Evolutionary conservation across 2,113 vertebrate species (phyloP).

Genomic region (Colius striatus): DNA sequence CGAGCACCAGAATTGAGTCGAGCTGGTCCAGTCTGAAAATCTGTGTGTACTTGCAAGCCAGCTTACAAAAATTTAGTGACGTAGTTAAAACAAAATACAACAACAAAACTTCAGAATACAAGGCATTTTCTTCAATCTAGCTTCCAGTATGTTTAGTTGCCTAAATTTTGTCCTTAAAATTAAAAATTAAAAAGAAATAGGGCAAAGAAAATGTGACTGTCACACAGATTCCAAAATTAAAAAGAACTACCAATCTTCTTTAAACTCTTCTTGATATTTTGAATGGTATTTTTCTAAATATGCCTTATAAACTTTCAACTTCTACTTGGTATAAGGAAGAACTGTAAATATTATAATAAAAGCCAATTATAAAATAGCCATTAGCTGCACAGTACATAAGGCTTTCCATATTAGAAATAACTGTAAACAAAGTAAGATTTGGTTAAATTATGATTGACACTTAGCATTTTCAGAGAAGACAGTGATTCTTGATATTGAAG

Average conservation of each 20-base stretch:
- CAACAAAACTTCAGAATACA: not conserved
- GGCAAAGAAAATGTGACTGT: not conserved
- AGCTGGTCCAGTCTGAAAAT: slow-evolving; percentile 81
- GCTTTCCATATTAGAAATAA: slow-evolving; percentile 31
- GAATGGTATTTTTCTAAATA: not conserved
- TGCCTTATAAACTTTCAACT: not conserved
- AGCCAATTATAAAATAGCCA: not conserved
- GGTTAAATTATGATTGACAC: slow-evolving; percentile 60
- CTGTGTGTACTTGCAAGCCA: slow-evolving; percentile 88
- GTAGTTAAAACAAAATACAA: not conserved
- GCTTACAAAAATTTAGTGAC: slow-evolving; percentile 69
- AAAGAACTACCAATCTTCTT: not conserved
- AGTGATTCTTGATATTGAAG: slow-evolving; percentile 67
- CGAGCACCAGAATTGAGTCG: slow-evolving; percentile 87
- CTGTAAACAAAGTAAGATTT: slow-evolving; percentile 14
- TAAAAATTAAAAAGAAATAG: not conserved
- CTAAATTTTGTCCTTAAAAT: not conserved
- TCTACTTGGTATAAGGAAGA: not conserved
- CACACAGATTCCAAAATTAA: not conserved
- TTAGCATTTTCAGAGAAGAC: slow-evolving; percentile 71
- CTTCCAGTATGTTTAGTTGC: not conserved
- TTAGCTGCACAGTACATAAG: slow-evolving; percentile 2
- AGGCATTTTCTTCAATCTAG: not conserved
- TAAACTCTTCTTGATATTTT: not conserved
- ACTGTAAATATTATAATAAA: not conserved